Base-by-base conservation (phyloP, 2,113 vertebrate species). In the Chroicocephalus ridibundus region DNA sequence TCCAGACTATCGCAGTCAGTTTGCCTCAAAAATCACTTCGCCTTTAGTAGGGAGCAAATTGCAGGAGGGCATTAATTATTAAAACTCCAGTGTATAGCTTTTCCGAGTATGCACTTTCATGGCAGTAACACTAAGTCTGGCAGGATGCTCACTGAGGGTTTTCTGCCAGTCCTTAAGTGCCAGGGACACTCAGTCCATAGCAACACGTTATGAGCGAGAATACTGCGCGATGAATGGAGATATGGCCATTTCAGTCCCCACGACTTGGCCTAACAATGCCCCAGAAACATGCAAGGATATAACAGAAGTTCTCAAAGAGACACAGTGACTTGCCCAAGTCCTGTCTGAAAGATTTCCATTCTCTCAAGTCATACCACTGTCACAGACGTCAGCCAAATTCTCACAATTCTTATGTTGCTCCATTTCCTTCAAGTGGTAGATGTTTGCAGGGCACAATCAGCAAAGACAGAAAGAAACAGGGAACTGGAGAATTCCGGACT, bases 401-500 rank as follows among this genome's bases (percentile, higher is more conserved):
- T 61, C 60, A 81, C 38, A 91, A 77, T 32, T n/a, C 52, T 75
- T 87, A n/a, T 46, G 78, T 76, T 68, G 4, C 20, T 54, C 44
- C 18, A 0, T 42, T 86, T 86, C 13, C 29, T 78, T 77, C 46
- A 46, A 65, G 10, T 26, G 3, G 10, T 51, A 64, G 15, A 29
- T 36, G 26, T 57, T 90, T 65, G 46, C 6, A 54, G 36, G 9
- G 17, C 24, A 32, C 0, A 0, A 62, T 6, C n/a, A 55, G 8
- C 15, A 82, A 90, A 68, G 15, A 52, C 7, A 79, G 21, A 81
- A 64, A 68, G 20, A 46, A 89, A 78, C 32, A 58, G 25, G 16
- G 24, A 91, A 44, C 13, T 49, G 18, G 12, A 77, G 24, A 78
- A 25, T 58, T 58, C 55, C 58, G 15, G 21, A 86, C 22, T 32